Base-by-base conservation (phyloP, 2,888 invertebrate genomes). In the Calliphora vomitoria region DNA sequence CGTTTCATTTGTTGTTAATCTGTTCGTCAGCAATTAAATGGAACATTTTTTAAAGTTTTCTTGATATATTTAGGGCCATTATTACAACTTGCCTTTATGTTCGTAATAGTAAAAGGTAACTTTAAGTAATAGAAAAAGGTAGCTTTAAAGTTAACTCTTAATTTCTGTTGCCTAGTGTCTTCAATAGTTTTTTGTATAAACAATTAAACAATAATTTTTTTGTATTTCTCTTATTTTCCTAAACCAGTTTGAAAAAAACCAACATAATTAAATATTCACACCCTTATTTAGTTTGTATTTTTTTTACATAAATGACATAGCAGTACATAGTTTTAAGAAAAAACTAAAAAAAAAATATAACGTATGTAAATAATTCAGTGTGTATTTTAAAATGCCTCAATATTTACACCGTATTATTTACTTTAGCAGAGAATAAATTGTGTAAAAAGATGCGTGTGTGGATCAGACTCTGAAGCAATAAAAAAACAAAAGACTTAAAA, bases 271-370 rank as follows among this genome's bases (percentile, higher is more conserved):
- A 62, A 47, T 35, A 47, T 20, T 60, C 80, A 71, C 80, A 60
- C 80, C 80, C 62, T 25, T 80, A 62, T 80, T 50, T 71, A 62
- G 15, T 55, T 53, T n/a, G 8, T 25, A n/a, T 35, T 69, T 69
- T 58, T 60, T 69, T 58, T 60, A 44, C 41, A 60, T 60, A 58
- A 47, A 35, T 79, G n/a, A 31, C 15, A 58, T 44, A 68, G 4
- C 58, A 25, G 31, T 78, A 62, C 4, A 18, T 41, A 44, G 0
- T 15, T 44, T 15, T 15, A 31, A 38, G 13, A n/a, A 20, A 35
- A 47, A 31, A 2, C 13, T 3, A 11, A 11, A 31, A 2, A 18
- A 13, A 55, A 15, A 50, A 5, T 18, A 35, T 3, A 38, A 35
- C 20, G 25, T 69, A 41, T 38, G n/a, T 81, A 62, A 60, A 41